A percentile compares a stretch with the other conserved stretches of the same genome.
These are phyloP conservation scores for Apis florea DNA, from an alignment of 1,140 invertebrate genomes.

Conservation along the genomic window DNA sequence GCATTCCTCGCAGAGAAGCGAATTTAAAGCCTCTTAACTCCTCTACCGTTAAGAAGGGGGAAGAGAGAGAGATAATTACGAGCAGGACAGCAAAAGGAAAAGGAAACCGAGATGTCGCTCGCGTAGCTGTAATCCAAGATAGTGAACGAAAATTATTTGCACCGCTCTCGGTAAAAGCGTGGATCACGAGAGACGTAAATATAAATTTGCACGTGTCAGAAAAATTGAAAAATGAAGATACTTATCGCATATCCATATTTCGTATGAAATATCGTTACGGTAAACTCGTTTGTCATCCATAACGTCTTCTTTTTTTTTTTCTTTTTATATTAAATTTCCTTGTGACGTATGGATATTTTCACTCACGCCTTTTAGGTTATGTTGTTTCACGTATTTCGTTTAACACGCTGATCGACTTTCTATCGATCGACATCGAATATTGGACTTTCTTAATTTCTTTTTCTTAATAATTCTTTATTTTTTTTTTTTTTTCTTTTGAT, in stretches of 20 bases:
- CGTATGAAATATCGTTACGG: not conserved
- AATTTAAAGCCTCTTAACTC: slow-evolving; percentile 36
- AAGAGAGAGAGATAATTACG: slow-evolving; percentile 4
- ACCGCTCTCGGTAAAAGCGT: not conserved
- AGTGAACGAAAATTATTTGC: not conserved
- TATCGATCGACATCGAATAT: not conserved
- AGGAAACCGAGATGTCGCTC: not conserved
- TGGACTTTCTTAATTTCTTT: not conserved
- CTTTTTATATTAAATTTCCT: not conserved
- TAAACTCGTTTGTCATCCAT: not conserved
- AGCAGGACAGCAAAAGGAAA: not conserved
- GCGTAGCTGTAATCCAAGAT: not conserved
- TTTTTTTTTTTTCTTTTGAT: not conserved
- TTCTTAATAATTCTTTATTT: not conserved
- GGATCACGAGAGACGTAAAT: not conserved
- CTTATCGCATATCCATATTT: not conserved
- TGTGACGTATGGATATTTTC: not conserved
- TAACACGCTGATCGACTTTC: too few species aligned
- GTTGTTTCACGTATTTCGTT: too few species aligned
- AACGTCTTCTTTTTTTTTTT: not conserved
- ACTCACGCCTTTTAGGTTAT: not conserved
- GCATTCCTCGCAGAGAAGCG: slow-evolving; percentile 10
- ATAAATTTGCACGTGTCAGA: not conserved
- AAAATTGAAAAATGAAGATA: not conserved
- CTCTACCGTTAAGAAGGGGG: not conserved